Evolutionary conservation across 1,140 invertebrate species (phyloP), one percentile per base, ranked within the genome.

Genomic region (Drosophila obscura): DNA sequence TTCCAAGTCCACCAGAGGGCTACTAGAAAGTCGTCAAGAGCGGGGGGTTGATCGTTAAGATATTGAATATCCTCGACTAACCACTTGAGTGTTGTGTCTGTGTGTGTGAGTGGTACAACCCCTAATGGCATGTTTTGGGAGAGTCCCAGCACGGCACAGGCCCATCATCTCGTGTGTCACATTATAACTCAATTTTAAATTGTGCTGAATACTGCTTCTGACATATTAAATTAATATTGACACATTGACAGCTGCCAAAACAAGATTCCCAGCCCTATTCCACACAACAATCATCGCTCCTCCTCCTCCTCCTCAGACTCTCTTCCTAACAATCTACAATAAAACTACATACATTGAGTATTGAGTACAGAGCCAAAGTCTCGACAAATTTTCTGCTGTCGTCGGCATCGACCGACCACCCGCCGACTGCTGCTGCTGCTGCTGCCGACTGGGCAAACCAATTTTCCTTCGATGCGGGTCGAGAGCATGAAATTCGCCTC

Each of bases 221-320:
- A 87, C 75, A 73, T 87, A 87, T 87, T 88, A 83, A 87, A 87
- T 87, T 87, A 83, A 87, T 87, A 87, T 87, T 87, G 83, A 87
- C 83, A 87, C 83, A 87, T 87, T 87, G 83, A 87, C 83, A 87
- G 83, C 83, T 88, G 84, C 67, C 73, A 85, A 81, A 85, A 87
- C 82, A 87, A 66, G 76, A 69, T 73, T 51, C 60, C 13, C 64
- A 26, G 50, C 35, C 56, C 46, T 39, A 13, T 19, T 19, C 31
- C 31, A 11, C 50, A 9, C 11, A 13, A 3, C 19, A 22, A 19
- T 22, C 15, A 45, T 19, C 24, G 35, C 16, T 50, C 43, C 26
- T 28, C 1, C 26, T 28, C 1, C 26, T 39, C 35, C 11, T 11
- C 4, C 11, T 13, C 35, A 39, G 35, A 39, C 35, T 39, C 35